Evolutionary conservation across 2,888 invertebrate genomes (phyloP).

Genomic region (Spisula subtruncata): DNA sequence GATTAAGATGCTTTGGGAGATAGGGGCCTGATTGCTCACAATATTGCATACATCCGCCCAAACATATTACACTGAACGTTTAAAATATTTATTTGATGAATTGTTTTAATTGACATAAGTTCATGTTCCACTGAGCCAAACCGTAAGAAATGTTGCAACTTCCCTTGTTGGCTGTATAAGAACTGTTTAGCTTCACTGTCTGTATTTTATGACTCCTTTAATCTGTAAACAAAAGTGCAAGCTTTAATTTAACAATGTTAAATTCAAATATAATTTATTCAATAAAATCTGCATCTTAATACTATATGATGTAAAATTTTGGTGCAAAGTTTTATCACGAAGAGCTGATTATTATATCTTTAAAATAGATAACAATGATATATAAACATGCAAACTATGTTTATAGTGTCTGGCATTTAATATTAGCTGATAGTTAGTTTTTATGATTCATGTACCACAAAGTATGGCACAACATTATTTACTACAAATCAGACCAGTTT

Average conservation of each 20-base stretch:
- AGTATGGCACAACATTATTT: background rate
- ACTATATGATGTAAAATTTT: background rate
- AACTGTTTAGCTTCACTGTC: too few relatives aligned
- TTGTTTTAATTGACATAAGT: too few relatives aligned
- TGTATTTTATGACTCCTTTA: too few relatives aligned
- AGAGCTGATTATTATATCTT: conserved; percentile 13
- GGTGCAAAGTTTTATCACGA: background rate
- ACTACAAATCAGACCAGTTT: too few relatives aligned
- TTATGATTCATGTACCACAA: background rate
- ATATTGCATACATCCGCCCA: too few relatives aligned
- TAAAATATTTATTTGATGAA: too few relatives aligned
- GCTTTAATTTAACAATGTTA: background rate
- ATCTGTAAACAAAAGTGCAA: background rate
- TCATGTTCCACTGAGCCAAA: too few relatives aligned
- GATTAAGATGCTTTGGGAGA: too few relatives aligned
- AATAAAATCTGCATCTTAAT: conserved; percentile 18
- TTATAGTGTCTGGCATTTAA: background rate
- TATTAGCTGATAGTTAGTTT: background rate
- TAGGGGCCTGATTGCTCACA: too few relatives aligned
- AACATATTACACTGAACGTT: too few relatives aligned
- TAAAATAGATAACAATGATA: background rate
- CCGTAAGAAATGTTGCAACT: too few relatives aligned
- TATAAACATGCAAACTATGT: background rate
- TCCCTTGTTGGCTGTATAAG: too few relatives aligned
- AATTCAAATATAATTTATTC: background rate